Conservation (phyloP, 2,888 invertebrate genomes). For the Clitarchus hookeri region DNA sequence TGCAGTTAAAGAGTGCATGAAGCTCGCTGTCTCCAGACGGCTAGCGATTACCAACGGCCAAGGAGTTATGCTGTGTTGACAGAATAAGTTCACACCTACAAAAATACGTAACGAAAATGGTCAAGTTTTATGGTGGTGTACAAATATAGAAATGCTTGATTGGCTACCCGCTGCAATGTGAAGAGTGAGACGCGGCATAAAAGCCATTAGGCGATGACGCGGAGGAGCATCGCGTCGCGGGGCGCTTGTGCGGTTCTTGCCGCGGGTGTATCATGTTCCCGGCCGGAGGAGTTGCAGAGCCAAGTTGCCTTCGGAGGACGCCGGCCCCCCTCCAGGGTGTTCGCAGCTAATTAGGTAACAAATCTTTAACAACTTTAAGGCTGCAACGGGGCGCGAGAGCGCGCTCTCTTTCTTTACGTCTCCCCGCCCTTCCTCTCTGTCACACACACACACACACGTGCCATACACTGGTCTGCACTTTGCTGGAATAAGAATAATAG, state of each 20-base stretch:
- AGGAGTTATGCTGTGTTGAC: too few relatives aligned
- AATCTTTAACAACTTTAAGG: conserved; percentile 43
- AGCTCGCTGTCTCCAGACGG: too few relatives aligned
- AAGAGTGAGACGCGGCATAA: too few relatives aligned
- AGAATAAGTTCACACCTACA: too few relatives aligned
- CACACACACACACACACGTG: not conserved
- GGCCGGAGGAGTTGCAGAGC: not conserved
- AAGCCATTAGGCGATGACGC: too few relatives aligned
- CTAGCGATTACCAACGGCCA: too few relatives aligned
- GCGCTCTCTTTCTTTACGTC: not conserved
- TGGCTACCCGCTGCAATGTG: too few relatives aligned
- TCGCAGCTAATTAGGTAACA: conserved; percentile 44
- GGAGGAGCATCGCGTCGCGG: too few relatives aligned
- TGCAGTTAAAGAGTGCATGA: too few relatives aligned
- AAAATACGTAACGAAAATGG: too few relatives aligned
- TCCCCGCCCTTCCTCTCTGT: not conserved
- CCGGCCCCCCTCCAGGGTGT: conserved; percentile 37
- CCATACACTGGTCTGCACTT: conserved; percentile 5
- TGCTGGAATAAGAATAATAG: conserved; percentile 2
- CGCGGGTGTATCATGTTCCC: not conserved
- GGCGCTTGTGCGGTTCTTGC: not conserved
- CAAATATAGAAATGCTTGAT: too few relatives aligned
- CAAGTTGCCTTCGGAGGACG: not conserved
- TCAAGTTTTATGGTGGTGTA: too few relatives aligned
- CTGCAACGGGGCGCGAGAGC: conserved; percentile 19